phyloP scores from a whole-genome alignment of 2,797 vertebrate genomes.

The Enteromius viviparus region DNA sequence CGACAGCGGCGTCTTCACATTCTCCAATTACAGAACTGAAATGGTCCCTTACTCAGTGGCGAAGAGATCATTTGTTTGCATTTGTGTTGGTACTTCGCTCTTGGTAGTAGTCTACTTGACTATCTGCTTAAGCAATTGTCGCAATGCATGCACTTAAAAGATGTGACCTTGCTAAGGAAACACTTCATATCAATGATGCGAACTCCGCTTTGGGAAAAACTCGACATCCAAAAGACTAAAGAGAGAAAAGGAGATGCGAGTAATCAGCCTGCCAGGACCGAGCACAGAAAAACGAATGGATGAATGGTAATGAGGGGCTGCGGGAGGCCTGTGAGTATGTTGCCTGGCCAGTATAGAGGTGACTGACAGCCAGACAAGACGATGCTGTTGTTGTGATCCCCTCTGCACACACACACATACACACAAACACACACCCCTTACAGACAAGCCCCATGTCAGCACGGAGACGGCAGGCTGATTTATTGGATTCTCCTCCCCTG shows the following conservation, averaged over 20 bases:
- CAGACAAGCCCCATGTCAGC: conserved; percentile 78
- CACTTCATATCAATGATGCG: conserved; percentile 1
- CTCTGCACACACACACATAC: conserved; percentile 43
- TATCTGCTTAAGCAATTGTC: background rate
- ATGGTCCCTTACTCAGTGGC: conserved; percentile 16
- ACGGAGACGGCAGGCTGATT: conserved; percentile 75
- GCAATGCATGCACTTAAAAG: conserved; percentile 1
- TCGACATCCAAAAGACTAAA: background rate
- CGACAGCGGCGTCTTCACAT: background rate
- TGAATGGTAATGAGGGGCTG: conserved; percentile 34
- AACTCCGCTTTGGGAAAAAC: conserved; percentile 3
- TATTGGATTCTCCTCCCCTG: conserved; percentile 76
- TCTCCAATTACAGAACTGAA: conserved; percentile 41
- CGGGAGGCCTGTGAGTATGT: conserved; percentile 48
- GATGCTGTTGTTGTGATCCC: conserved; percentile 67
- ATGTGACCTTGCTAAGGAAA: background rate
- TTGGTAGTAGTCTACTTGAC: background rate
- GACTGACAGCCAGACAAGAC: conserved; percentile 76
- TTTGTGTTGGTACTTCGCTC: conserved; percentile 12
- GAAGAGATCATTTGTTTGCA: conserved; percentile 8
- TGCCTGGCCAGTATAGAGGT: conserved; percentile 64
- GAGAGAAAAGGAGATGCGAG: background rate
- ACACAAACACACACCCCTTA: conserved; percentile 62
- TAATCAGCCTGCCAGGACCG: background rate
- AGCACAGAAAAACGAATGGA: conserved; percentile 19